A percentile compares a stretch with the other conserved stretches of the same genome.
Evolutionary conservation across 2,797 vertebrate species (phyloP).

Genomic region (Myripristis murdjan): DNA sequence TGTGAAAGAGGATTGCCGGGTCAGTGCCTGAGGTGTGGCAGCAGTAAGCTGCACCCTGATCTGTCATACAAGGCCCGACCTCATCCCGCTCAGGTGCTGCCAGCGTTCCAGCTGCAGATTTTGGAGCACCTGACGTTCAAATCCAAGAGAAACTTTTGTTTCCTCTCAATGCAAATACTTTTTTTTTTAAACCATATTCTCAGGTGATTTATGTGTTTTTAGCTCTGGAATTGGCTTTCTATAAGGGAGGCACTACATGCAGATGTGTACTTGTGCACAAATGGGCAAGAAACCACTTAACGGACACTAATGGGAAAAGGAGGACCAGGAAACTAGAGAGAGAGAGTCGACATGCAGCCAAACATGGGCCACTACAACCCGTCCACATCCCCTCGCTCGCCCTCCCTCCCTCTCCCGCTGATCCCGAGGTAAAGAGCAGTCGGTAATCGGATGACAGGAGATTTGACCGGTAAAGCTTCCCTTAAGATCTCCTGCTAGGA

Average conservation of each 20-base stretch:
- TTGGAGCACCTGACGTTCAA: not conserved
- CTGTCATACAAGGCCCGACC: constrained; percentile 10
- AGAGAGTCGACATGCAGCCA: not conserved
- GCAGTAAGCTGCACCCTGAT: constrained; percentile 46
- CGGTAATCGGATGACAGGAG: constrained; percentile 85
- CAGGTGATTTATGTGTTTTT: too few relatives aligned
- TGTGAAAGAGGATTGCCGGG: constrained; percentile 63
- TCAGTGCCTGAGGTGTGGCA: constrained; percentile 30
- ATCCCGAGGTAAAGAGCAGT: constrained; percentile 77
- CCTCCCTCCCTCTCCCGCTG: constrained; percentile 63
- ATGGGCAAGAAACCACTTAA: too few relatives aligned
- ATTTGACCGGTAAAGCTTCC: constrained; percentile 79
- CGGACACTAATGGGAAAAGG: not conserved
- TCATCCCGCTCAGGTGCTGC: constrained; percentile 7
- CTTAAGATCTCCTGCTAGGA: constrained; percentile 71
- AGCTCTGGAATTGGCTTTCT: too few relatives aligned
- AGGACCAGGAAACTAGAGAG: not conserved
- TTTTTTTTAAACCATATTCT: too few relatives aligned
- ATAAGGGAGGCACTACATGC: too few relatives aligned
- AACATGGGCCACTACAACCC: not conserved
- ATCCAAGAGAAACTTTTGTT: not conserved
- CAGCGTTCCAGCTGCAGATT: not conserved
- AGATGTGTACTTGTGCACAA: too few relatives aligned
- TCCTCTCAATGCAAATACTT: not conserved
- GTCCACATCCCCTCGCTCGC: constrained; percentile 25